Base-by-base conservation (phyloP, 1,140 invertebrate genomes). In the Armadillidium nasatum region DNA sequence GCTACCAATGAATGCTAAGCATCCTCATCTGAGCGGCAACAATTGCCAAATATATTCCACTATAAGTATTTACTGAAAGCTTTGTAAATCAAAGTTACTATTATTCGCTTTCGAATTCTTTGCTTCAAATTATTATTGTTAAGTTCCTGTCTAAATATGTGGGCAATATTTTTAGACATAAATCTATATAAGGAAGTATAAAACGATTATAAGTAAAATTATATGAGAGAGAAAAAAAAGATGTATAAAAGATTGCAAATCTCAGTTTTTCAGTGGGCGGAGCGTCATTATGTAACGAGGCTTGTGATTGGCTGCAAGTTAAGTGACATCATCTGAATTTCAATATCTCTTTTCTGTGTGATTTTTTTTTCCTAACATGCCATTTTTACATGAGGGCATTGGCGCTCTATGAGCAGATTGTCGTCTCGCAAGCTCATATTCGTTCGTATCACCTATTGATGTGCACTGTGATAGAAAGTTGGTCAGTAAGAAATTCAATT, bases 291-390 rank as follows among this genome's bases (percentile, higher is more conserved):
- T 78, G 77, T 78, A 78, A 78, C 77, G 77, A 73, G 77, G 50
- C 66, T 71, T 44, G 75, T 78, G 77, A 78, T 78, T 78, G 77
- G 74, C 74, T 76, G 73, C 75, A 71, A 73, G 71, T 54, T 74
- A 73, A 78, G 77, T 78, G 74, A 78, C 77, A 78, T 78, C 77
- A 78, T 76, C 77, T 78, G 74, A 78, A 78, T 78, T 78, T 78
- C 77, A 78, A 78, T 78, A 78, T 76, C 77, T 78, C 77, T 78
- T 76, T 78, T 78, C 77, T 75, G 73, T 78, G 77, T 78, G 77
- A 78, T 78, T 78, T 78, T 78, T 33, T 33, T 78, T 74, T 76
- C 71, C 73, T 60, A 74, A 78, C 77, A 78, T 78, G 74, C 74
- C 74, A 78, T 78, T 78, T 78, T 78, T 78, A 76, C 77, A 78